These are phyloP conservation scores for Machaerirhynchus nigripectus DNA, from an alignment of 2,113 vertebrate genomes.

Conservation along the genomic window DNA sequence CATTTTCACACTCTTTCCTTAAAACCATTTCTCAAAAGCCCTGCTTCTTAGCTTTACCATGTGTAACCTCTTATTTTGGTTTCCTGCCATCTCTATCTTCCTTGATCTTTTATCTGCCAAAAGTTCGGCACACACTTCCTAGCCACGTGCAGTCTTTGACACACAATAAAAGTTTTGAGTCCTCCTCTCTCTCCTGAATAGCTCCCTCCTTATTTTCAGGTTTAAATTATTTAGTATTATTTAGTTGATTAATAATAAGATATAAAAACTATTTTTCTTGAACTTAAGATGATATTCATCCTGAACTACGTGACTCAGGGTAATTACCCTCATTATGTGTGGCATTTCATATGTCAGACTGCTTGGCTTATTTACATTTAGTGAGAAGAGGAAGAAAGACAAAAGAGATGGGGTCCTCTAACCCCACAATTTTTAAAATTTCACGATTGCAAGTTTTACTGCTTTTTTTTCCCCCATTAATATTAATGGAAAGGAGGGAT, in stretches of 20 bases:
- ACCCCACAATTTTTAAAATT: neutral
- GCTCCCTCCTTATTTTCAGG: neutral
- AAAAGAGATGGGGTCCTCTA: neutral
- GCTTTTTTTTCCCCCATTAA: neutral
- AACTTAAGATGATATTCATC: neutral
- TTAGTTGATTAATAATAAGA: neutral
- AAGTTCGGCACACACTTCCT: neutral
- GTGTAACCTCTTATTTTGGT: neutral
- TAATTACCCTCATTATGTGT: neutral
- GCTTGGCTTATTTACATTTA: neutral
- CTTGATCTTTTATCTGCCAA: neutral
- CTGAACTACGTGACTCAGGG: neutral
- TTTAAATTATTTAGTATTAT: neutral
- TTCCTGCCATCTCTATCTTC: neutral
- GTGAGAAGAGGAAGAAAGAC: neutral
- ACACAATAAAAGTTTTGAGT: fast-evolving
- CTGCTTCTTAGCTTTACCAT: neutral
- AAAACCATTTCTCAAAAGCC: neutral
- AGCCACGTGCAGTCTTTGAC: neutral
- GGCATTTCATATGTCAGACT: neutral
- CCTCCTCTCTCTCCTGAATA: neutral
- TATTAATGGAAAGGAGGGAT: neutral
- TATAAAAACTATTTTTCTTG: neutral
- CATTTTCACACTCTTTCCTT: neutral
- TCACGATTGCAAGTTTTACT: neutral